Base-by-base conservation (phyloP, 2,888 invertebrate species). In the Eupithecia pulchellata region DNA sequence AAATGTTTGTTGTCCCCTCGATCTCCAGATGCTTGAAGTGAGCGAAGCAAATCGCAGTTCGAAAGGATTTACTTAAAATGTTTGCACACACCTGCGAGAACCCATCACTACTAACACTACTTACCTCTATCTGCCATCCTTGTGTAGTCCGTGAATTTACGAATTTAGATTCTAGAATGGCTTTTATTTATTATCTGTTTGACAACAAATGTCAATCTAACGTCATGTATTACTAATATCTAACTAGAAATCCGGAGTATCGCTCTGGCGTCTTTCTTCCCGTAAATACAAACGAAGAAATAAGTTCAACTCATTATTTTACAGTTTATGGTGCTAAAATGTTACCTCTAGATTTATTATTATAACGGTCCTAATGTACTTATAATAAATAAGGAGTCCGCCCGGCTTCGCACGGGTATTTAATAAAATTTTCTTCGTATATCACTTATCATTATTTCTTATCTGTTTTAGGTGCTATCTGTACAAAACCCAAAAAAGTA, bases 51-150 rank as follows among this genome's bases (percentile, higher is more conserved):
- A 70, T 75, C 66, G 66, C 29, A 66, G 58, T 72, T 73, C 47
- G 76, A 68, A 74, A 75, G 55, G 71, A 71, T 71, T 77, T 77
- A 77, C 73, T 69, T 64, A 71, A 69, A 64, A 69, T n/a, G 58
- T 60, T 60, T 32, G 72, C 71, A 72, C 72, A 68, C 52, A n/a
- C n/a, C n/a, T 66, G 68, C 68, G 71, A 69, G 61, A 68, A 63
- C 63, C 75, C 68, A 74, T n/a, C n/a, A n/a, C n/a, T n/a, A n/a
- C n/a, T n/a, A 52, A 52, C 25, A 25, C 2, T n/a, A 11, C 4
- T 20, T n/a, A n/a, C n/a, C 11, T n/a, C n/a, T n/a, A n/a, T 52
- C 47, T 47, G 3, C 9, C 0, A 25, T 52, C 13, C 20, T 25
- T 52, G 52, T 52, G n/a, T n/a, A 52, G 25, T 52, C 11, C 25